Conservation (phyloP, 2,797 vertebrate species). For the Tokudaia tokunoshimensis region DNA sequence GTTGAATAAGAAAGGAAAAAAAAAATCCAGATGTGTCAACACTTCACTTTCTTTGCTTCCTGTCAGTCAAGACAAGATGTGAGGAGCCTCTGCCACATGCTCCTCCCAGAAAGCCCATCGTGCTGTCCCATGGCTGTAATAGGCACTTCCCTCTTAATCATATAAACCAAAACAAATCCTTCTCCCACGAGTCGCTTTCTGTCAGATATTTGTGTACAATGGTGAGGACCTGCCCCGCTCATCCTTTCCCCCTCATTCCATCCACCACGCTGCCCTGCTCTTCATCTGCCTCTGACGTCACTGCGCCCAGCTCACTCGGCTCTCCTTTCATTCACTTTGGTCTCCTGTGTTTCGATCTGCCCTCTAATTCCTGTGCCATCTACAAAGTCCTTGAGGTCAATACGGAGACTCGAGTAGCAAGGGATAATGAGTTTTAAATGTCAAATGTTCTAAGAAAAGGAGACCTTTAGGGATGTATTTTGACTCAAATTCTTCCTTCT, state of each 20-base stretch:
- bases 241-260: not conserved
- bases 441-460: constrained; percentile 57
- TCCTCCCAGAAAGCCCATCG: not conserved
- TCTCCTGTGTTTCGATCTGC: not conserved
- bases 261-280: no score
- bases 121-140: not conserved
- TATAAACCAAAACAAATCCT: not conserved
- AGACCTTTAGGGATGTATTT: constrained; percentile 59
- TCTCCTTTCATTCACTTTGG: not conserved
- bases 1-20: not conserved
- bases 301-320: not conserved
- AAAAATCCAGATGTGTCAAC: no score
- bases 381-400: constrained; percentile 55
- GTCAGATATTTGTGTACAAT: not conserved
- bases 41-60: not conserved
- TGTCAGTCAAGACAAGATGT: not conserved
- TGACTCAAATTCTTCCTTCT: constrained; percentile 35
- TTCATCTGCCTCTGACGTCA: not conserved
- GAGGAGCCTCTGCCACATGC: not conserved
- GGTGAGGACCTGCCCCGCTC: not conserved
- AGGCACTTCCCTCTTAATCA: not conserved
- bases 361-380: constrained; percentile 7
- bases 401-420: constrained; percentile 1
- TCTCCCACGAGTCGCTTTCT: not conserved
- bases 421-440: constrained; percentile 70